phyloP scores from a whole-genome alignment of 2,797 vertebrate species.

The Cynodonichthys magdalenae region DNA sequence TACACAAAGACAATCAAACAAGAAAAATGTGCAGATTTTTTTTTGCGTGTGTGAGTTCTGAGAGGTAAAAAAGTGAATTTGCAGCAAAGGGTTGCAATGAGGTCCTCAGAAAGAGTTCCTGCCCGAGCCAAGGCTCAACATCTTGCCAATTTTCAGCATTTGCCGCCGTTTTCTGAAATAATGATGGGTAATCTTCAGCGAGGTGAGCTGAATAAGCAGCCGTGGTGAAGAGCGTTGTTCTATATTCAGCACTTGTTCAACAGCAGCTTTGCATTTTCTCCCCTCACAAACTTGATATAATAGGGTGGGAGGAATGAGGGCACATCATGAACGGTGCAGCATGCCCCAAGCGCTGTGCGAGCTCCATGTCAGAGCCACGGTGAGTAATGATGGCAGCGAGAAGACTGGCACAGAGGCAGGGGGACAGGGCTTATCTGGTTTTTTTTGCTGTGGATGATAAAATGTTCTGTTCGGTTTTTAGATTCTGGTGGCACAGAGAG shows the following conservation, averaged over 20 bases:
- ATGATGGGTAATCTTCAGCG: slow-evolving; percentile 66
- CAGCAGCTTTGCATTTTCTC: slow-evolving; percentile 56
- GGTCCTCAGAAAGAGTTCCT: slow-evolving; percentile 3
- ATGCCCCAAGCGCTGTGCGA: slow-evolving; percentile 71
- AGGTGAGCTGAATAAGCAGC: slow-evolving; percentile 54
- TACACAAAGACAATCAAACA: background rate
- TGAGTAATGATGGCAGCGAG: slow-evolving; percentile 73
- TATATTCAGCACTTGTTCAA: slow-evolving; percentile 66
- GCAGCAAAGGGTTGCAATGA: background rate
- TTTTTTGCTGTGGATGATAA: slow-evolving; percentile 63
- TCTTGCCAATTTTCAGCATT: slow-evolving; percentile 41
- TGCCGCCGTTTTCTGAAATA: slow-evolving; percentile 53
- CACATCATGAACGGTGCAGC: slow-evolving; percentile 67
- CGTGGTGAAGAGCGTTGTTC: slow-evolving; percentile 42
- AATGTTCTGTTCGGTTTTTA: slow-evolving; percentile 68
- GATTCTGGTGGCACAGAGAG: slow-evolving; percentile 53
- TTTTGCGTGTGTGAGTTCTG: too few species aligned
- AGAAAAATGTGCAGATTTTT: too few species aligned
- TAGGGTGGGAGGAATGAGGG: slow-evolving; percentile 73
- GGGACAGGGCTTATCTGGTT: slow-evolving; percentile 69
- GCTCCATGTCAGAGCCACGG: slow-evolving; percentile 43
- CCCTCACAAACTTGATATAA: slow-evolving; percentile 66
- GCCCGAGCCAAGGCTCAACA: slow-evolving; percentile 11
- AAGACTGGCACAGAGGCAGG: slow-evolving; percentile 67
- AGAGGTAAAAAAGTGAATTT: too few species aligned